Conservation (phyloP, 1,140 invertebrate species). For the Centruroides vittatus region DNA sequence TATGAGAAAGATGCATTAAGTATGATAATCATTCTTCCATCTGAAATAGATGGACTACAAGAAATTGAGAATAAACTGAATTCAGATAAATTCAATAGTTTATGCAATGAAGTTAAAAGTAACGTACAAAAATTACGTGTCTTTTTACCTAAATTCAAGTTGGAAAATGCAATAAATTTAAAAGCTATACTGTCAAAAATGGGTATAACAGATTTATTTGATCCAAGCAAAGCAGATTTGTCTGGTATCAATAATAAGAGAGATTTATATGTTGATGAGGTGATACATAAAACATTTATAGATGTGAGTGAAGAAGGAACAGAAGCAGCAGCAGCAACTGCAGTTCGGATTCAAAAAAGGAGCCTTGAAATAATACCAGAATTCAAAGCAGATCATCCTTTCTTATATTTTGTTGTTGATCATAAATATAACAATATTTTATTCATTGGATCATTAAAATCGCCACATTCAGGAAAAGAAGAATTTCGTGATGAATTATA, state of each 20-base stretch:
- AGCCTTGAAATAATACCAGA: too few species aligned
- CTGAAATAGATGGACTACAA: slow-evolving; percentile 17
- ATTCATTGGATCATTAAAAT: too few species aligned
- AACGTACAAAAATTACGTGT: slow-evolving; percentile 15
- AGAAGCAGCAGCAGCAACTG: slow-evolving; percentile 58
- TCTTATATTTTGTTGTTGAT: too few species aligned
- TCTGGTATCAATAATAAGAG: slow-evolving; percentile 35
- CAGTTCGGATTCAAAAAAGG: not conserved
- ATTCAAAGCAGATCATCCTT: too few species aligned
- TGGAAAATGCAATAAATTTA: slow-evolving; percentile 20
- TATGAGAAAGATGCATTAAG: slow-evolving; percentile 1
- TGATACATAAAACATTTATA: slow-evolving; percentile 60
- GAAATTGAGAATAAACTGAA: slow-evolving; percentile 19
- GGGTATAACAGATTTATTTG: slow-evolving; percentile 50
- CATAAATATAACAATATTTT: too few species aligned
- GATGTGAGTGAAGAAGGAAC: slow-evolving; percentile 65
- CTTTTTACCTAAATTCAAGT: slow-evolving; percentile 24
- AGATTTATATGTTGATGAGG: slow-evolving; percentile 32
- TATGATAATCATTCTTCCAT: slow-evolving; percentile 24
- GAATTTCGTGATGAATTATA: too few species aligned
- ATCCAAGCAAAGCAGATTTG: slow-evolving; percentile 39
- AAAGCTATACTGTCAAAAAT: slow-evolving; percentile 30
- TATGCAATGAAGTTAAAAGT: not conserved
- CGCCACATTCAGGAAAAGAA: too few species aligned
- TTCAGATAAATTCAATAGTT: slow-evolving; percentile 4